Percentiles rank a stretch among this genome's conserved stretches.
Evolutionary conservation across 1,140 invertebrate genomes (phyloP).

Genomic region (Bombus affinis): DNA sequence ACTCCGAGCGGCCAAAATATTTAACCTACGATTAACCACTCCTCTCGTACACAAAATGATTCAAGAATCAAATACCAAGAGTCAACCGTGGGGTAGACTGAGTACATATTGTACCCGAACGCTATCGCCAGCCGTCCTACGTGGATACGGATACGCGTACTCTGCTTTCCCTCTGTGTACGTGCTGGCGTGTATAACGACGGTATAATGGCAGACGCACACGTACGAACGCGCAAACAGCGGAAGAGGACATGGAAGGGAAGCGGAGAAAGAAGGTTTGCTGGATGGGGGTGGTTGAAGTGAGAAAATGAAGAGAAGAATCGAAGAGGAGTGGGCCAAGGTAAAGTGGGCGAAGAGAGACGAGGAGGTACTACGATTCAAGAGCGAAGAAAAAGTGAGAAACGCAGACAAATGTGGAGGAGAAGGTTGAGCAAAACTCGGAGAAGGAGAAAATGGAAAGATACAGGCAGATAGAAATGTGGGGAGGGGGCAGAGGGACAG

Average conservation of each 20-base stretch:
- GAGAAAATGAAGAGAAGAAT: no score
- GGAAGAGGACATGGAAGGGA: neutral
- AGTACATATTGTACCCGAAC: constrained; percentile 81
- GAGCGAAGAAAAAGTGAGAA: no score
- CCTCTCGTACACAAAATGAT: constrained; percentile 79
- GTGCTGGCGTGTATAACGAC: constrained; percentile 54
- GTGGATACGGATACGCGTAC: constrained; percentile 60
- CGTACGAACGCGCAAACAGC: constrained; percentile 16
- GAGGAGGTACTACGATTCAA: no score
- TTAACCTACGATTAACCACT: constrained; percentile 81
- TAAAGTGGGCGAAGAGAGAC: no score
- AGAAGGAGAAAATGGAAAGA: no score
- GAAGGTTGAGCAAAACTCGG: no score
- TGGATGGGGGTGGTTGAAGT: no score
- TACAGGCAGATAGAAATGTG: no score
- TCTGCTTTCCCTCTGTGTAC: constrained; percentile 26
- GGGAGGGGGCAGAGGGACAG: no score
- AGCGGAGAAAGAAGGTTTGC: no score
- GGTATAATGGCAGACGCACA: constrained; percentile 64
- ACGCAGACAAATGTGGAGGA: no score
- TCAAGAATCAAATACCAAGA: constrained; percentile 82
- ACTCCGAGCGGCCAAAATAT: constrained; percentile 77
- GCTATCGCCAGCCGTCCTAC: constrained; percentile 69
- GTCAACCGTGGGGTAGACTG: constrained; percentile 80
- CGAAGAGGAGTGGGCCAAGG: no score